A percentile compares a stretch with the other conserved stretches of the same genome.
Evolutionary conservation across 2,797 vertebrate species (phyloP).

Genomic region (Rhinichthys osculus): DNA sequence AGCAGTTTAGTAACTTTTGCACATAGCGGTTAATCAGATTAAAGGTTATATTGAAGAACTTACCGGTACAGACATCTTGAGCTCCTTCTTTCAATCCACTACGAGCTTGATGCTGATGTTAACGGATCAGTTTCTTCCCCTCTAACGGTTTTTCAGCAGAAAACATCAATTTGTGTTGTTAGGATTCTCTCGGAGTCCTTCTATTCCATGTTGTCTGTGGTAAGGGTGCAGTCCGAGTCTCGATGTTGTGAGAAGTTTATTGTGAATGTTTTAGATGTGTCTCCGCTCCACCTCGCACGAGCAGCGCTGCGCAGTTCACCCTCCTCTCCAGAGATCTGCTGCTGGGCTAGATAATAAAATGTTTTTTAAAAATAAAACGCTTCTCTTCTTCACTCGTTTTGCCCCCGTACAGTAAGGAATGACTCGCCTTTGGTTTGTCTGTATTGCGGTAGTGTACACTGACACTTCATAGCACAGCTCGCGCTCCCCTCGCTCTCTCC

Average conservation of each 20-base stretch:
- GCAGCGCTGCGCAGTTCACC: conserved; percentile 32
- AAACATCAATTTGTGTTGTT: conserved; percentile 45
- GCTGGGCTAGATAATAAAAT: conserved; percentile 13
- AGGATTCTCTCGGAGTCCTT: conserved; percentile 54
- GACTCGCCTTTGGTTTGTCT: conserved; percentile 1
- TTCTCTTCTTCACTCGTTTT: not conserved
- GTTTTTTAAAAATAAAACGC: not conserved
- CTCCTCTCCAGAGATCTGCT: conserved; percentile 21
- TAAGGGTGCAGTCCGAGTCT: conserved; percentile 30
- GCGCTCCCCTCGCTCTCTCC: conserved; percentile 13
- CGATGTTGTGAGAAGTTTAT: conserved; percentile 48
- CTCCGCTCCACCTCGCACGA: conserved; percentile 53
- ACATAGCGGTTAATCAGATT: not conserved
- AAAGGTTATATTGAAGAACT: conserved; percentile 62
- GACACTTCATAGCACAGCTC: conserved; percentile 54
- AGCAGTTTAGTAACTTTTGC: conserved; percentile 28
- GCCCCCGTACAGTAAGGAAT: not conserved
- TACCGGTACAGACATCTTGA: conserved; percentile 80
- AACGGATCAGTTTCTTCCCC: conserved; percentile 37
- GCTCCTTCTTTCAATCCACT: conserved; percentile 42
- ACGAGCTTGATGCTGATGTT: conserved; percentile 29
- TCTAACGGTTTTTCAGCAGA: conserved; percentile 52
- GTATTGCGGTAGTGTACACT: conserved; percentile 41
- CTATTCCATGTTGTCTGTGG: conserved; percentile 60
- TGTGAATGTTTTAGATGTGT: conserved; percentile 38